Conservation (phyloP, 2,113 vertebrate species). For the Cyanoramphus novaezelandiae region DNA sequence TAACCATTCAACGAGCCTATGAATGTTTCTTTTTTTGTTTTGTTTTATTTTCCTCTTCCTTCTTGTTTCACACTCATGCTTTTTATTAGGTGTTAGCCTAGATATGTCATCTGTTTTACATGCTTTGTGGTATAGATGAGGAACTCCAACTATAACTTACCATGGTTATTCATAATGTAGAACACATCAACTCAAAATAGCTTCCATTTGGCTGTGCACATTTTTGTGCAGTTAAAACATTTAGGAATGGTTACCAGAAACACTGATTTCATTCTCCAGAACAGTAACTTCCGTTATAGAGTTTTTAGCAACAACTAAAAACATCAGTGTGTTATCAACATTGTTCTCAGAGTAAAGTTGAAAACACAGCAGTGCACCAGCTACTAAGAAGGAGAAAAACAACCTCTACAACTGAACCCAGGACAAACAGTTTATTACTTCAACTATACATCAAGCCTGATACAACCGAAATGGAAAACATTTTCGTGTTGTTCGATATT, state of each 20-base stretch:
- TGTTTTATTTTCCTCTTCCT: neutral
- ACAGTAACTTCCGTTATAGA: neutral
- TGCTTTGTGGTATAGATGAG: neutral
- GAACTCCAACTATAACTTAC: neutral
- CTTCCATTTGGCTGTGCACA: slow-evolving; percentile 17
- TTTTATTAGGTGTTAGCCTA: slow-evolving; percentile 21
- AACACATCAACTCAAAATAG: slow-evolving; percentile 3
- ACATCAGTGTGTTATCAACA: no score
- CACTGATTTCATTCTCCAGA: neutral
- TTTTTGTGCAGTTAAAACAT: neutral
- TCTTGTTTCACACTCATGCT: neutral
- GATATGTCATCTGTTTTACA: slow-evolving; percentile 9
- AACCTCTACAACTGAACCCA: neutral
- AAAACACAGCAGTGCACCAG: neutral
- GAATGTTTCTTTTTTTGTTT: neutral
- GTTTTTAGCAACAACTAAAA: neutral
- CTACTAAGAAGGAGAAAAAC: neutral
- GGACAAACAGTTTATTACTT: neutral
- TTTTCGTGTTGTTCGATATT: neutral
- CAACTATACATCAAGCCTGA: neutral
- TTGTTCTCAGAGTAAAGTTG: neutral
- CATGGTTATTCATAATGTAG: neutral
- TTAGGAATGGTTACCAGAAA: slow-evolving; percentile 14
- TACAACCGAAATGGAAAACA: neutral
- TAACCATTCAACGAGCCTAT: neutral